A percentile compares a stretch with the other conserved stretches of the same genome.
These are phyloP conservation scores for Haemorhous mexicanus DNA, from an alignment of 2,113 vertebrate species.

Conservation along the genomic window DNA sequence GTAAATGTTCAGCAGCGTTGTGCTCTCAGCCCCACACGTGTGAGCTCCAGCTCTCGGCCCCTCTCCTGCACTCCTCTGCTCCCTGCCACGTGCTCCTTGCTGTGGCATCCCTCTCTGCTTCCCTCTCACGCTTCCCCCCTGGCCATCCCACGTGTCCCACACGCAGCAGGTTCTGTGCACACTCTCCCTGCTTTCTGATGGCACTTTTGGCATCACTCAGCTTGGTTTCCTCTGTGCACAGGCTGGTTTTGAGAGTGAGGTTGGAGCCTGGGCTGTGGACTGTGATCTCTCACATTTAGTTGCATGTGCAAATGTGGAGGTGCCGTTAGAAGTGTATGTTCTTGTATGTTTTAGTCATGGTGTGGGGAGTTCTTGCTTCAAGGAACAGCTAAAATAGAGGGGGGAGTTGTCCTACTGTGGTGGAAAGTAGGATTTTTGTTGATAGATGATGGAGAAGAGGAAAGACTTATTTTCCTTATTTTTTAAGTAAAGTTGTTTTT, in stretches of 20 bases:
- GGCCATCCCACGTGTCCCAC: conserved; percentile 4
- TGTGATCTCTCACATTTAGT: not conserved
- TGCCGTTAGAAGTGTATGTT: not conserved
- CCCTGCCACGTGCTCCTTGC: not conserved
- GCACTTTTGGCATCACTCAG: not conserved
- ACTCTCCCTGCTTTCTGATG: not conserved
- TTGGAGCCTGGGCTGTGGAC: not conserved
- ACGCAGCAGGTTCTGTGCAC: not conserved
- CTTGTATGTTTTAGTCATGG: not conserved
- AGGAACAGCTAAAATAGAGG: not conserved
- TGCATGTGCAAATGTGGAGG: not conserved
- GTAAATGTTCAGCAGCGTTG: not conserved
- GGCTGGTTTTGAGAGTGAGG: not conserved
- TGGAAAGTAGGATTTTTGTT: not conserved
- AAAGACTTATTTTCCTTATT: not conserved
- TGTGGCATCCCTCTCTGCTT: not conserved
- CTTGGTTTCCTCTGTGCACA: not conserved
- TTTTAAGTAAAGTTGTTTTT: not conserved
- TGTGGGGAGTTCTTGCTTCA: not conserved
- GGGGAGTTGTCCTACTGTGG: not conserved
- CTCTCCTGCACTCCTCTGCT: not conserved
- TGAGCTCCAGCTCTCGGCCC: not conserved
- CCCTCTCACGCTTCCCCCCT: not conserved
- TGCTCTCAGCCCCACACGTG: not conserved
- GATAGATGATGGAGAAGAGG: not conserved